Evolutionary conservation across 1,140 invertebrate species (phyloP).

Genomic region (Zeugodacus cucurbitae): DNA sequence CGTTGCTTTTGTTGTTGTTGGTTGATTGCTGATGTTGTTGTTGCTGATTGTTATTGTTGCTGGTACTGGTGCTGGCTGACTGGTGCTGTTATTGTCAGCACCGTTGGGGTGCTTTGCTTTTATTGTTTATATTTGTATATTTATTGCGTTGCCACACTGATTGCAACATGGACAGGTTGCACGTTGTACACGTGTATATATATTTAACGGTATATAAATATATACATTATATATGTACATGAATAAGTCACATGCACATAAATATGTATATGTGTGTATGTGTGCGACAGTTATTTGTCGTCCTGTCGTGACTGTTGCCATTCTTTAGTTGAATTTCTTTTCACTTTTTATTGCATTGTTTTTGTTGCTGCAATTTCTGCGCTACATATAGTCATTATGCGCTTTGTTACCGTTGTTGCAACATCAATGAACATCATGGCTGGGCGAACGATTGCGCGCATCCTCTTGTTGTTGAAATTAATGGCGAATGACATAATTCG

Average conservation of each 20-base stretch:
- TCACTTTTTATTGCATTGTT: background rate
- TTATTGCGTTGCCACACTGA: background rate
- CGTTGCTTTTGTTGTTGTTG: background rate
- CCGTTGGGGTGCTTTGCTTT: background rate
- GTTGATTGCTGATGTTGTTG: background rate
- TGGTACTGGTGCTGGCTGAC: too few species aligned
- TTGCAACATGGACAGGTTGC: background rate
- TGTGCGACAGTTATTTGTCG: background rate
- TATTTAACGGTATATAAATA: too few species aligned
- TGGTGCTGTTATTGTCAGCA: background rate
- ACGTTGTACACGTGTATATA: background rate
- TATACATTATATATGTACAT: background rate
- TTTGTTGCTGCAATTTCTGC: background rate
- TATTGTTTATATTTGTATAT: slow-evolving; percentile 4
- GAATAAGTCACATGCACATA: too few species aligned
- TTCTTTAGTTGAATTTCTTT: background rate
- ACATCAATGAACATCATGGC: slow-evolving; percentile 4
- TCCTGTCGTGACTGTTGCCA: background rate
- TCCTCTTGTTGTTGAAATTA: slow-evolving; percentile 34
- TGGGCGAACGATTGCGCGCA: slow-evolving; percentile 5
- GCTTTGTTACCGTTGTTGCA: background rate
- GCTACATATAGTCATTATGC: background rate
- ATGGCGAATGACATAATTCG: slow-evolving; percentile 36
- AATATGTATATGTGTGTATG: background rate
- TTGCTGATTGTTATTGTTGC: background rate